Base-by-base conservation (phyloP, 2,113 vertebrate species). In the Barbus barbus region DNA sequence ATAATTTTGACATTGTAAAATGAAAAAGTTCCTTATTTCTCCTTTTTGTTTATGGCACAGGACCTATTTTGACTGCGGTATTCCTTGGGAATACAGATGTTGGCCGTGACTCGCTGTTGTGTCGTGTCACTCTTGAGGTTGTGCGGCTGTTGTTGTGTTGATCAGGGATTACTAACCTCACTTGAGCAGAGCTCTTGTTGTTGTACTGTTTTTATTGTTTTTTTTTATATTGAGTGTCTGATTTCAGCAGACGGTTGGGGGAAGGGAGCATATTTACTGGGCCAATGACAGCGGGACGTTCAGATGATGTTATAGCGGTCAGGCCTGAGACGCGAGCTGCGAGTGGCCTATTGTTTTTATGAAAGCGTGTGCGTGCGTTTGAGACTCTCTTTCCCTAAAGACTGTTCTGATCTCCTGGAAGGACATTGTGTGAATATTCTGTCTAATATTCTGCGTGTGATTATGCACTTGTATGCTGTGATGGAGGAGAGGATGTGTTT, bases 241-340 rank as follows among this genome's bases (percentile, higher is more conserved):
- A 88, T 90, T 86, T 22, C 5, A 41, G 33, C 4, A 41, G 88
- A 89, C 85, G 82, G 84, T 89, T 90, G 51, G 83, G 88, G 72
- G 60, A 81, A 63, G 38, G 71, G 58, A 72, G 72, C 77, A 84
- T 36, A 85, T 84, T 87, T 85, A 22, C 69, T 13, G 20, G 38
- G 51, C 36, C 36, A 75, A n/a, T 46, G 81, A 46, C 36, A 61
- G 81, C 38, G 1, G 41, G 69, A 61, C 18, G 1, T 61, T 83
- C 26, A 61, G 56, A 77, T 22, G 16, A 5, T 71, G 63, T 83
- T 44, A 46, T 74, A 44, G 69, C 53, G 2, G 69, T 74, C 36
- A 22, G 67, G n/a, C 18, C 7, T 44, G 36, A 83, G 67, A 51
- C 24, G 14, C 38, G 48, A n/a, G 26, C 73, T 75, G 24, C 3